These are phyloP conservation scores for Camarhynchus parvulus DNA, from an alignment of 2,113 vertebrate genomes.

Conservation along the genomic window DNA sequence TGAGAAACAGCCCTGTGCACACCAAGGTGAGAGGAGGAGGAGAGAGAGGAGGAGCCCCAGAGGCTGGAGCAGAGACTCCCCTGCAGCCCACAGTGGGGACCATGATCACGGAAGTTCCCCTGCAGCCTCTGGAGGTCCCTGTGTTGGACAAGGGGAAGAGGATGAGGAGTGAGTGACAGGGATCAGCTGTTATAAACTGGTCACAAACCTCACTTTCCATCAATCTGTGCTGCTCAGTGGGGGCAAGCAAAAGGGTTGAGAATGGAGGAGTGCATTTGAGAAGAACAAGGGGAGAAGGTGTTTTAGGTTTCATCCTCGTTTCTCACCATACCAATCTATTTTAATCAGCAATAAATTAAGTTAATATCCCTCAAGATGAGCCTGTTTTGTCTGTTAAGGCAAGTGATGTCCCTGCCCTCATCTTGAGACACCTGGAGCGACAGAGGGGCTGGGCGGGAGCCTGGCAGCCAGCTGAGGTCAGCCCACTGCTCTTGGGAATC, in stretches of 20 bases:
- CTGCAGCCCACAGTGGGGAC: background rate
- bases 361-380: background rate
- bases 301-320: background rate
- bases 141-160: background rate
- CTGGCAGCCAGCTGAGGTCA: background rate
- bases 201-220: background rate
- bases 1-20: background rate
- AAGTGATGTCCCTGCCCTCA: background rate
- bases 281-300: background rate
- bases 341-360: background rate
- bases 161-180: background rate
- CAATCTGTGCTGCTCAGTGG: rapidly evolving
- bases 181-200: background rate
- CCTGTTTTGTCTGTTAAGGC: background rate
- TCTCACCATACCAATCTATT: background rate
- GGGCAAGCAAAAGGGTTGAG: background rate
- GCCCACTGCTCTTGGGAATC: background rate
- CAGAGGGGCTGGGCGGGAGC: background rate
- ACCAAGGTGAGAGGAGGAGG: background rate
- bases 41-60: rapidly evolving
- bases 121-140: background rate
- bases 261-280: background rate
- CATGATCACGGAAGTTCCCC: background rate
- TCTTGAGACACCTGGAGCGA: background rate
- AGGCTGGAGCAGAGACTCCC: background rate